These are phyloP conservation scores for Drosophila malerkotliana DNA, from an alignment of 1,140 invertebrate genomes.

Conservation along the genomic window DNA sequence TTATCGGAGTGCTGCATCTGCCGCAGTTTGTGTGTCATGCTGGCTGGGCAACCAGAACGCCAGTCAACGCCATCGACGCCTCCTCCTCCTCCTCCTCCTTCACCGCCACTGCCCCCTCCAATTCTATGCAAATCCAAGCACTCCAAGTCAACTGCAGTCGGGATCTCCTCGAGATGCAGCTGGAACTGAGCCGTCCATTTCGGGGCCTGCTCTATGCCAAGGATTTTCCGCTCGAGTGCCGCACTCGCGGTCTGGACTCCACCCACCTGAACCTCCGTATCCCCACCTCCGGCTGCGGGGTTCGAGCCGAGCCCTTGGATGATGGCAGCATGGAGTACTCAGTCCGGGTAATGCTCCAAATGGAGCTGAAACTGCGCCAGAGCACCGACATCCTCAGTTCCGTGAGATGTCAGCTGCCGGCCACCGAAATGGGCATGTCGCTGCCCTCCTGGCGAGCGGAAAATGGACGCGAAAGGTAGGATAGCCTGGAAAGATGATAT, in stretches of 20 bases:
- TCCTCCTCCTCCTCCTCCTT: background rate
- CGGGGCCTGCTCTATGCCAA: conserved; percentile 89
- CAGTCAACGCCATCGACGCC: conserved; percentile 21
- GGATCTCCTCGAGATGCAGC: conserved; percentile 85
- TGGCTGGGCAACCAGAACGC: conserved; percentile 74
- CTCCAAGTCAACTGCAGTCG: conserved; percentile 85
- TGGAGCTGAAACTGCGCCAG: conserved; percentile 89
- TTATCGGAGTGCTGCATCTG: conserved; percentile 66
- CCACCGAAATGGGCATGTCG: conserved; percentile 74
- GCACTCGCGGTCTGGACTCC: conserved; percentile 84
- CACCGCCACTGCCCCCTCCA: background rate
- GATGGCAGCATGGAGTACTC: conserved; percentile 86
- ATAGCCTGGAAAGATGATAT: background rate
- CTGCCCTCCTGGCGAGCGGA: conserved; percentile 29
- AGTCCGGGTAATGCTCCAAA: conserved; percentile 88
- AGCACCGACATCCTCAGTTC: conserved; percentile 87
- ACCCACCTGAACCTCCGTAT: conserved; percentile 85
- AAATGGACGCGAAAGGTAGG: conserved; percentile 57
- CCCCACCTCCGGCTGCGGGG: conserved; percentile 89
- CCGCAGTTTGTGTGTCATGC: conserved; percentile 75
- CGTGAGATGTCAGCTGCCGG: conserved; percentile 85
- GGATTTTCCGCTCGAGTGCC: conserved; percentile 89
- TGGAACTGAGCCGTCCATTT: conserved; percentile 87
- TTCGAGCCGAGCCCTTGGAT: conserved; percentile 84
- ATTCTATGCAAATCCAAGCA: conserved; percentile 57